Evolutionary conservation across 2,888 invertebrate species (phyloP).

Genomic region (Eupelmus urozonus): DNA sequence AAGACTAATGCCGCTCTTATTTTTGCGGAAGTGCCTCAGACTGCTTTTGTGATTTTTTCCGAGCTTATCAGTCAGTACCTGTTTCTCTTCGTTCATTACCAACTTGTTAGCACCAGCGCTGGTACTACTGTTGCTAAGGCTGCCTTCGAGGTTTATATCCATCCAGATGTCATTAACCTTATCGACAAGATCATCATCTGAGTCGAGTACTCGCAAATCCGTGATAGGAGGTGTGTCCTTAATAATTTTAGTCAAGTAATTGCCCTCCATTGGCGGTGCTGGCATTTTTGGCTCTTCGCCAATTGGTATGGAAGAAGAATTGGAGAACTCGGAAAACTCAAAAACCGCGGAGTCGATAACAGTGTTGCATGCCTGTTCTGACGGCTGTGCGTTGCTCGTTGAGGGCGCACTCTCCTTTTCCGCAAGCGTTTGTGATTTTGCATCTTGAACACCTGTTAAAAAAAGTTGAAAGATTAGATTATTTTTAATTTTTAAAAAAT

Average conservation of each 20-base stretch:
- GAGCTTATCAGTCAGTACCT: conserved; percentile 39
- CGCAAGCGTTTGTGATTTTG: conserved; percentile 16
- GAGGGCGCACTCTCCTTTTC: conserved; percentile 17
- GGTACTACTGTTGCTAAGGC: conserved; percentile 15
- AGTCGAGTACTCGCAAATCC: conserved; percentile 65
- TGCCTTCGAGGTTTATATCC: conserved; percentile 64
- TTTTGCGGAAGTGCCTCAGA: conserved; percentile 53
- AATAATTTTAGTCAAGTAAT: conserved; percentile 67
- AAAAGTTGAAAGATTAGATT: neutral
- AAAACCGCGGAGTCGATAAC: conserved; percentile 46
- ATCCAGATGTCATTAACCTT: conserved; percentile 69
- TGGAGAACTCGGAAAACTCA: conserved; percentile 58
- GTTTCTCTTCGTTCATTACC: conserved; percentile 44
- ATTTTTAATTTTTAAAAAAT: neutral
- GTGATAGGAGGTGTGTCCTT: conserved; percentile 67
- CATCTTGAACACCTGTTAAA: conserved; percentile 21
- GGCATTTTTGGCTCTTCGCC: conserved; percentile 66
- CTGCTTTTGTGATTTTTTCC: conserved; percentile 40
- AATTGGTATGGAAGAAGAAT: conserved; percentile 64
- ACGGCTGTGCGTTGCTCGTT: neutral
- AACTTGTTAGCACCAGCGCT: conserved; percentile 14
- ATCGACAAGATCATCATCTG: conserved; percentile 66
- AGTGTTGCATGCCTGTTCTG: conserved; percentile 21
- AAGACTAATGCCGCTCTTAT: conserved; percentile 23
- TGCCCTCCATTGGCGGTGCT: conserved; percentile 66